A percentile compares a stretch with the other conserved stretches of the same genome.
phyloP scores from a whole-genome alignment of 2,113 vertebrate species.

The Neotoma lepida region DNA sequence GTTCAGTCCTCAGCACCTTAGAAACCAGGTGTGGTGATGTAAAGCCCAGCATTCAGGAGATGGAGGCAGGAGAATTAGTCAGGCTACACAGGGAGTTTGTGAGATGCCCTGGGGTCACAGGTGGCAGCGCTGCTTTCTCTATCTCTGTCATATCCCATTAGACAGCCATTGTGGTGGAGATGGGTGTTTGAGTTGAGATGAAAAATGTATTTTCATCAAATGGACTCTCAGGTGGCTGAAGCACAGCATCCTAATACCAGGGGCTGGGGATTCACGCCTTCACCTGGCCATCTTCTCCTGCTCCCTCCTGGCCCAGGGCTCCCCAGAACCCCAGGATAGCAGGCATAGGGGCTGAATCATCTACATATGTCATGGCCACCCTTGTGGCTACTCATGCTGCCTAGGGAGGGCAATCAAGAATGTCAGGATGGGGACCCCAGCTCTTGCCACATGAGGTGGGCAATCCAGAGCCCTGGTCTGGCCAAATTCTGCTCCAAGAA shows the following conservation, averaged over 20 bases:
- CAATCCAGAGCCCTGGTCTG: not conserved
- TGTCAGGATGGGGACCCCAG: not conserved
- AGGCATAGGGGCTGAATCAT: not conserved
- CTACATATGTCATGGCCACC: too few relatives aligned
- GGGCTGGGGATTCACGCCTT: not conserved
- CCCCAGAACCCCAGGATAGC: not conserved
- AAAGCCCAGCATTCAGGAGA: not conserved
- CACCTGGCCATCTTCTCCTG: not conserved
- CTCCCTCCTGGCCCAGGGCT: not conserved
- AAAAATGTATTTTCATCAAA: not conserved
- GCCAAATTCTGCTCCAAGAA: not conserved
- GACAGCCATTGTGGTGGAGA: not conserved
- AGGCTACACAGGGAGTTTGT: not conserved
- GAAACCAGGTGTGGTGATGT: not conserved
- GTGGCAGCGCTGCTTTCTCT: not conserved
- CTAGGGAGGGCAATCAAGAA: fast-evolving
- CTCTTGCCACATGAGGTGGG: not conserved
- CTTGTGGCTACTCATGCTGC: not conserved
- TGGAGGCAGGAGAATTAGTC: not conserved
- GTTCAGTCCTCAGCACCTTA: not conserved
- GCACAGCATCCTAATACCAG: not conserved
- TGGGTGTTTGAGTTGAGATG: not conserved
- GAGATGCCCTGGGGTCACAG: not conserved
- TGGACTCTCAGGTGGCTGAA: not conserved
- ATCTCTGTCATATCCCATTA: too few relatives aligned